Evolutionary conservation across 2,888 invertebrate species (phyloP), one percentile per base, ranked within the genome.

Genomic region (Carcina quercana): DNA sequence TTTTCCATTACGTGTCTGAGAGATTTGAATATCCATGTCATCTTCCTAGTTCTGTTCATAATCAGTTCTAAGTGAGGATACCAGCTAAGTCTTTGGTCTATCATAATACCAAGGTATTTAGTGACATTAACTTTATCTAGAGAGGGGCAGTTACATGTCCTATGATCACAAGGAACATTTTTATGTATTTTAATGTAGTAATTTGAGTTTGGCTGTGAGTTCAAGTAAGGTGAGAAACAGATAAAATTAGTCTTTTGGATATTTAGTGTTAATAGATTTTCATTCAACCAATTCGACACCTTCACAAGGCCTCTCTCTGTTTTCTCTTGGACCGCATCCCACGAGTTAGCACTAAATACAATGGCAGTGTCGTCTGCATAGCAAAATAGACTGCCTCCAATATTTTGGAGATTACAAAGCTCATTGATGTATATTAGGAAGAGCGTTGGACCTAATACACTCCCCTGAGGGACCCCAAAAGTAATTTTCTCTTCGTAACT

Each of bases 251-350:
- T 21, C n/a, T 42, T 42, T 6, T 20, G 11, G 2, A 21, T 19
- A 24, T 44, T 47, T 5, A 47, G 13, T 4, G 41, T 44, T 1
- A 44, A 20, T 2, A 35, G 19, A 14, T 40, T 42, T n/a, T 13
- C 13, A 3, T 32, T 26, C 3, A 45, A 25, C 35, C 38, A 37
- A 0, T 13, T 12, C 5, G 25, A 8, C 3, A 47, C 27, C 5
- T 7, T 7, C 3, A 12, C 6, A 11, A 43, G 30, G 0, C 37
- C 38, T 2, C 3, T 2, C 15, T 44, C 28, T 1, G 39, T 32
- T 7, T 12, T 22, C 7, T 7, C 2, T 13, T 27, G 30, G 3
- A 22, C 30, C 7, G 26, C 31, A 7, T 30, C 4, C 40, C 40
- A 43, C 1, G 35, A 30, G 1, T 7, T 12, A 1, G 20, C 42